Evolutionary conservation across 2,113 vertebrate species (phyloP), one percentile per base, ranked within the genome.

Genomic region (Trogon surrucura): DNA sequence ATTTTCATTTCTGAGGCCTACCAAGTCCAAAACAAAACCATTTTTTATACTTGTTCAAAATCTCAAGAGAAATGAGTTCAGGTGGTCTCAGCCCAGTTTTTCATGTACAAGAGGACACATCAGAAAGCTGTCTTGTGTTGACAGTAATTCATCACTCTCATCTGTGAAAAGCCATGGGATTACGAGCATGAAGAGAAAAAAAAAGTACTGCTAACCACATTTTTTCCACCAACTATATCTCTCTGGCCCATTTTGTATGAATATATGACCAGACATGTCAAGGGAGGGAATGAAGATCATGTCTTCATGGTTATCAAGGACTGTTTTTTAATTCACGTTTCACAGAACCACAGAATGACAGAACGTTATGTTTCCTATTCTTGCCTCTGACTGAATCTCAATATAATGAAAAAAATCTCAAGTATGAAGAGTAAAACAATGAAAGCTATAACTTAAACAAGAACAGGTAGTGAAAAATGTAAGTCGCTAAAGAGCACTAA

Each of bases 1-100:
- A 98, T 98, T 98, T 98, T 98, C 98, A 98, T 98, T 98, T 98
- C 95, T 97, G 95, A 97, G 94, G 90, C 91, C 97, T 97, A 97
- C 91, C n/a, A 96, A 97, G 85, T 96, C 93, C 96, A 98, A 98
- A 98, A 98, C 96, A 98, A 98, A 98, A 96, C 92, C 93, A 98
- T 98, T 98, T 98, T 98, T 98, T 98, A 98, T 97, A 92, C 91
- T 97, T 98, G 95, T 89, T 97, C 93, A 96, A 95, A 98, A 97
- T 97, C 97, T 88, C 96, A 93, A 80, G 95, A 98, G 97, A 98
- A 98, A 98, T 98, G 95, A 97, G 85, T 98, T 98, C 96, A 98
- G 97, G 96, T 98, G 95, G 65, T 97, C 94, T 97, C 95, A 93
- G 91, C 87, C 78, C 86, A 88, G 97, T 97, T 97, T 97, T 96